These are phyloP conservation scores for Acropora tenuis DNA, from an alignment of 64 coral and sea anemone genomes.

Conservation along the genomic window DNA sequence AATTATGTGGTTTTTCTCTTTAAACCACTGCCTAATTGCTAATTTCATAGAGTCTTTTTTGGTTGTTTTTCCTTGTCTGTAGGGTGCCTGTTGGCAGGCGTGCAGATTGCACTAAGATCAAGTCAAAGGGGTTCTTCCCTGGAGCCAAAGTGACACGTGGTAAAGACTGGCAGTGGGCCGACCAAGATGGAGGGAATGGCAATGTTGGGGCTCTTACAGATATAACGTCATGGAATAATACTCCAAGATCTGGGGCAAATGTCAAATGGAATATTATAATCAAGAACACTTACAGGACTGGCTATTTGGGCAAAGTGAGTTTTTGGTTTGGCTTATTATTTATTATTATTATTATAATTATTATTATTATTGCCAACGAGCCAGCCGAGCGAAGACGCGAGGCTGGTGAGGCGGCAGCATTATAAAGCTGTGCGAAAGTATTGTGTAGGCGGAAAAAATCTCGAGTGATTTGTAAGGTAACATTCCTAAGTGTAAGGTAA, in stretches of 20 bases:
- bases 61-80: neutral
- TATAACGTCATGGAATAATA: conserved; percentile 38
- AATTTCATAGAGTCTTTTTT: neutral
- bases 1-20: too few species aligned
- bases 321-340: too few species aligned
- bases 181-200: conserved; percentile 74
- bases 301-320: conserved; percentile 58
- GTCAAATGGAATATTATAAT: conserved; percentile 52
- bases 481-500: too few species aligned
- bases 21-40: too few species aligned
- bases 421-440: too few species aligned
- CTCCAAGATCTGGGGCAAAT: conserved; percentile 8
- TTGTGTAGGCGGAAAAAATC: too few species aligned
- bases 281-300: conserved; percentile 65
- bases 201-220: conserved; percentile 50
- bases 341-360: too few species aligned
- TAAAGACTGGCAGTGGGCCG: conserved; percentile 73
- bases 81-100: conserved; percentile 71
- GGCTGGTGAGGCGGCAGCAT: too few species aligned
- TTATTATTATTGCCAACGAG: too few species aligned
- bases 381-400: too few species aligned
- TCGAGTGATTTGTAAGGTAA: too few species aligned
- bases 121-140: conserved; percentile 58
- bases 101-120: conserved; percentile 21
- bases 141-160: conserved; percentile 69